phyloP scores from a whole-genome alignment of 2,888 invertebrate genomes.

The Boloria selene region DNA sequence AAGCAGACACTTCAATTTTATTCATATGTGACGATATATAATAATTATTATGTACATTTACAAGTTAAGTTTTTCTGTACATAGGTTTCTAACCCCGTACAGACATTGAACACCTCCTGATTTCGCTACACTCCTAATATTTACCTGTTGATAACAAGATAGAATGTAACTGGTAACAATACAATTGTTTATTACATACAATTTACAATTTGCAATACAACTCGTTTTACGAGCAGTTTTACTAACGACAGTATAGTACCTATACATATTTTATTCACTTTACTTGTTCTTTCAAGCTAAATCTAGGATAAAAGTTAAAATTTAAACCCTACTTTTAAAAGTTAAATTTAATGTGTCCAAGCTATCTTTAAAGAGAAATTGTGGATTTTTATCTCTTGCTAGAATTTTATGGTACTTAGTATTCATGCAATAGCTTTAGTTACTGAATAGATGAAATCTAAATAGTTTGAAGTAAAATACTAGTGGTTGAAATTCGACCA shows the following conservation, averaged over 20 bases:
- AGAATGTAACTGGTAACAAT: slow-evolving; percentile 4
- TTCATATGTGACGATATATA: too few species aligned
- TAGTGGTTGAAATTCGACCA: too few species aligned
- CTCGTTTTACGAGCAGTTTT: slow-evolving; percentile 8
- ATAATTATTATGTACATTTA: too few species aligned
- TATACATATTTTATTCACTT: background rate
- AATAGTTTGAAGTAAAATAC: too few species aligned
- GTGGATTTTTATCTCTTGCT: background rate
- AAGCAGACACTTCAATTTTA: too few species aligned
- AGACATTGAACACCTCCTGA: too few species aligned
- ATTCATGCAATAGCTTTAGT: too few species aligned
- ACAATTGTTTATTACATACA: slow-evolving; percentile 12
- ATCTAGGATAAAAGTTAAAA: slow-evolving; percentile 12
- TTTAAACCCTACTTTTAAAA: slow-evolving; percentile 8
- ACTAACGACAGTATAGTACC: slow-evolving; percentile 1
- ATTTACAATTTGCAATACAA: slow-evolving; percentile 6
- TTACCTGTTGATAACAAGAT: background rate
- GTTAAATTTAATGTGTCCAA: slow-evolving; percentile 12
- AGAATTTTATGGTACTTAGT: background rate
- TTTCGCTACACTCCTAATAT: background rate
- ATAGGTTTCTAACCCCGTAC: too few species aligned
- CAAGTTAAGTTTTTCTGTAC: too few species aligned
- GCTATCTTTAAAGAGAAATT: background rate
- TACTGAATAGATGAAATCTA: too few species aligned
- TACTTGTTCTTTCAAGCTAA: slow-evolving; percentile 1